Evolutionary conservation across 2,888 invertebrate genomes (phyloP), one percentile per base, ranked within the genome.

Genomic region (Amphipoea lucens): DNA sequence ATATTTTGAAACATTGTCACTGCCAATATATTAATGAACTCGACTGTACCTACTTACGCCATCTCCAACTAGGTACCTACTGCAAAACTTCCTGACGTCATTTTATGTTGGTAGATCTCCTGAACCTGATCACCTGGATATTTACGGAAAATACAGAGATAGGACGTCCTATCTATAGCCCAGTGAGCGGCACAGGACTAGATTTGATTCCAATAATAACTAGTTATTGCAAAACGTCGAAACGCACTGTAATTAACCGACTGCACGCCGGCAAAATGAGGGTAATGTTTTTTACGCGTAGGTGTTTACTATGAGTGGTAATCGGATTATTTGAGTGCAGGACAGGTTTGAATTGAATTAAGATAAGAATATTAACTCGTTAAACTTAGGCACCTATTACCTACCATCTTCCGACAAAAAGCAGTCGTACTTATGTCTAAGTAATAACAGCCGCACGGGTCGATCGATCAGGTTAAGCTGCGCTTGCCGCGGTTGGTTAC

Each of bases 201-300:
- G 54, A 74, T 54, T 54, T 40, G 36, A 62, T 62, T 81, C 80
- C 82, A 81, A 74, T 80, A 80, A 74, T 89, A 51, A 87, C 89
- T 63, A 86, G 84, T 51, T 81, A 89, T 70, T 87, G 83, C 76
- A 81, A 81, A 81, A 60, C 81, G 48, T 60, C 65, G 86, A 82
- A 68, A 87, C 86, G 29, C 75, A 74, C 60, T 42, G 86, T 79
- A 83, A 78, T 88, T 51, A 86, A 71, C 81, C 57, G 65, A 79
- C 67, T 81, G 54, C 57, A 51, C 48, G n/a, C 23, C 9, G 7
- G 14, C 36, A 29, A 73, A 80, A 73, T 48, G 80, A 68, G 73
- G 81, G 60, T 80, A 80, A 80, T 81, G 81, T 68, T 80, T 80
- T 75, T 40, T 17, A 81, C 54, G 60, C 45, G 81, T 80, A 68